A percentile compares a stretch with the other conserved stretches of the same genome.
Evolutionary conservation across 1,140 invertebrate species (phyloP).

Genomic region (Condylostylus longicornis): DNA sequence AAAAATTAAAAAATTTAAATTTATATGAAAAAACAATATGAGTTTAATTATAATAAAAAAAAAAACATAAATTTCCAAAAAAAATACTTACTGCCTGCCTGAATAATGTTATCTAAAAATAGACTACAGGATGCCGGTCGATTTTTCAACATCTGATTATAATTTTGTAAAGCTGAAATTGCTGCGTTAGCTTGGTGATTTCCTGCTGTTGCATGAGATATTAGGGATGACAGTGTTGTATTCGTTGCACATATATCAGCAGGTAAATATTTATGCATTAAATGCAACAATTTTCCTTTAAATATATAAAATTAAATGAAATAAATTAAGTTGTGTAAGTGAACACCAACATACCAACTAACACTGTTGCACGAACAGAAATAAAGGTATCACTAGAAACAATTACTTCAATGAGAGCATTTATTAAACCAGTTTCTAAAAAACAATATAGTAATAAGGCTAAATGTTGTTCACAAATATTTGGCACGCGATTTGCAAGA

Average conservation of each 20-base stretch:
- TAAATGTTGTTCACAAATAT: conserved; percentile 80
- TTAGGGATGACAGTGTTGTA: conserved; percentile 63
- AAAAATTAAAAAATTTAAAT: not conserved
- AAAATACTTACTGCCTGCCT: conserved; percentile 21
- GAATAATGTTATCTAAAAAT: conserved; percentile 69
- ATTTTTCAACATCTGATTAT: conserved; percentile 64
- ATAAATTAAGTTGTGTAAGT: not conserved
- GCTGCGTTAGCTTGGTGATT: conserved; percentile 66
- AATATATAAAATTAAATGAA: conserved; percentile 9
- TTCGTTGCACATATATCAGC: conserved; percentile 67
- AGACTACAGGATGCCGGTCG: conserved; percentile 63
- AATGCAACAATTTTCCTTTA: conserved; percentile 62
- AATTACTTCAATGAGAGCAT: conserved; percentile 82
- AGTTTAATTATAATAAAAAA: not conserved
- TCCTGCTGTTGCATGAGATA: conserved; percentile 60
- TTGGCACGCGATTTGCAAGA: conserved; percentile 65
- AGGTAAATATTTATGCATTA: conserved; percentile 70
- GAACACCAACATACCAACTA: conserved; percentile 46
- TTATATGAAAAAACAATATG: not conserved
- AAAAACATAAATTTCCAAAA: conserved; percentile 5
- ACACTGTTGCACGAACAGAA: conserved; percentile 75
- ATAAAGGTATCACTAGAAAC: conserved; percentile 75
- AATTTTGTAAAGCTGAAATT: conserved; percentile 56
- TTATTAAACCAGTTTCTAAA: conserved; percentile 68
- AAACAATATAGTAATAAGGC: conserved; percentile 79